Evolutionary conservation across 2,113 vertebrate species (phyloP), one percentile per base, ranked within the genome.

Genomic region (Hippotragus niger): DNA sequence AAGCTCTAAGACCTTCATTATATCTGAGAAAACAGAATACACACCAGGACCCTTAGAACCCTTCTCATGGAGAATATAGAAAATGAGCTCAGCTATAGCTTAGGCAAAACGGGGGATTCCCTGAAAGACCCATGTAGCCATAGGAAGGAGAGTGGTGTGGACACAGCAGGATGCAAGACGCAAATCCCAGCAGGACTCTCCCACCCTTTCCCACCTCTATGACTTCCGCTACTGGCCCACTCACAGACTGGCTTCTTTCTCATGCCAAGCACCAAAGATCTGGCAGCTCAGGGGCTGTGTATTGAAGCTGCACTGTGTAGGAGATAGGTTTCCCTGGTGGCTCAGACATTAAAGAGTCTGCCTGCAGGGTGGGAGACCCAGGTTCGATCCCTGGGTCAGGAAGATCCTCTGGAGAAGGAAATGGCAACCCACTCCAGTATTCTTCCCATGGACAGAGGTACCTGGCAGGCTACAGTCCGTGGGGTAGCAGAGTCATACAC

Each of bases 401-500:
- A 43, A 74, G 21, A 74, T 43, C 36, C 6, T 43, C 36, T 74
- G 36, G 10, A 13, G 36, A 25, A 74, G 71, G 71, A 43, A 74
- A 25, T 43, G 36, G 21, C 21, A 43, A 74, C 11, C 0, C 71
- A 74, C 36, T 74, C 15, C 36, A 74, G 21, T 40, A 74, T 74
- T 74, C 36, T 43, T 74, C 21, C 71, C 21, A 3, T 25, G 36
- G 71, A 25, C 11, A 74, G 71, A 43, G 36, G 71, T 13, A 25
- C 36, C 21, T 25, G 21, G 71, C 11, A 14, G 36, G 71, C 71
- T 74, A 13, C 1, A 74, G 71, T 74, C 71, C 3, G 0, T 74
- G 71, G 19, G 9, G n/a, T 23, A 8, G n/a, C n/a, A 36, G 67
- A 71, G n/a, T 23, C 1, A 0, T 36, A 40, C n/a, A 71, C 0